Percentiles rank a stretch among this genome's conserved stretches.
Evolutionary conservation across 2,888 invertebrate genomes (phyloP).

Genomic region (Rambutsinella grinnellia): DNA sequence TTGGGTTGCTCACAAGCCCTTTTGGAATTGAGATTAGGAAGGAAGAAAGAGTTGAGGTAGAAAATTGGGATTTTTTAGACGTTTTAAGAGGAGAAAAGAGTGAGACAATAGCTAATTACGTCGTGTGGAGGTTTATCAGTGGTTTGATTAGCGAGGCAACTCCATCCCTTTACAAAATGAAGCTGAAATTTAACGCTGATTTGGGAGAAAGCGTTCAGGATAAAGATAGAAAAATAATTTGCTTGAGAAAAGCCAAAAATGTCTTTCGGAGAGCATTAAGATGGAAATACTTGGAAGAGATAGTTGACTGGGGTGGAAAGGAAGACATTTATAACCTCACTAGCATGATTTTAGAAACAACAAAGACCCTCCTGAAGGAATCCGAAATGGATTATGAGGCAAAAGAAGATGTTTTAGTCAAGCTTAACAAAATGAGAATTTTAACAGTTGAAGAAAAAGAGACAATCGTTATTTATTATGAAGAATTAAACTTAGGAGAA

Average conservation of each 20-base stretch:
- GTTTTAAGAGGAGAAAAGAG: conserved; percentile 18
- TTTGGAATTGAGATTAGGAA: conserved; percentile 46
- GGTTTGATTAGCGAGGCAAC: conserved; percentile 53
- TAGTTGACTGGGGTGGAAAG: conserved; percentile 55
- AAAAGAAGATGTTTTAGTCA: no score
- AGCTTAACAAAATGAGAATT: no score
- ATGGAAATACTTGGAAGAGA: conserved; percentile 53
- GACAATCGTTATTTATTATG: no score
- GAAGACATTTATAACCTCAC: conserved; percentile 71
- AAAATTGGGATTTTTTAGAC: conserved; percentile 25
- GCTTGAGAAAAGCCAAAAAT: conserved; percentile 33
- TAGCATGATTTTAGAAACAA: no score
- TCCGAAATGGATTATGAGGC: no score
- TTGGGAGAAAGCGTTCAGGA: conserved; percentile 57
- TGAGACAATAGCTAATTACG: conserved; percentile 50
- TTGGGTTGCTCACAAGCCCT: conserved; percentile 25
- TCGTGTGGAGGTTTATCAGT: conserved; percentile 49
- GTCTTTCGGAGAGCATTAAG: conserved; percentile 61
- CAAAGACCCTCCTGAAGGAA: no score
- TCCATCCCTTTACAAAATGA: conserved; percentile 56
- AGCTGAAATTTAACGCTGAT: conserved; percentile 58
- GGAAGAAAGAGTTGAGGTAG: no score
- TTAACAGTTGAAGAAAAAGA: no score
- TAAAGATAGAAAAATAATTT: conserved; percentile 35
- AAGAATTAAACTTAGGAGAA: no score